Conservation (phyloP, 2,113 vertebrate species). For the Vidua chalybeata region DNA sequence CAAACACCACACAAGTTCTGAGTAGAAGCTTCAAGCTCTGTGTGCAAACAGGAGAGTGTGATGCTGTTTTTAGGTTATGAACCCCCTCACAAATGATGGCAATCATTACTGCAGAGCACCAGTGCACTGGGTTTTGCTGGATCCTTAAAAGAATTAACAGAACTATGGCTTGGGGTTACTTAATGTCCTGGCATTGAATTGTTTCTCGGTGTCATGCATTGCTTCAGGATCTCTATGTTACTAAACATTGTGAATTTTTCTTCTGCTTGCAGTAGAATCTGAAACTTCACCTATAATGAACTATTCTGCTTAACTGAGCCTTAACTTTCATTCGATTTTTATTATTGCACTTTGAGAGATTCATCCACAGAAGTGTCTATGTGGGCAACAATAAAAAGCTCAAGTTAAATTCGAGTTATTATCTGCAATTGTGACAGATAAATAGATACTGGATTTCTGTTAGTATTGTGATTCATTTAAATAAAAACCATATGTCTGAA, state of each 20-base stretch:
- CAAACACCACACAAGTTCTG: not conserved
- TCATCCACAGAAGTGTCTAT: not conserved
- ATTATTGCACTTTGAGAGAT: not conserved
- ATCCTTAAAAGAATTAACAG: not conserved
- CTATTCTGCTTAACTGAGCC: not conserved
- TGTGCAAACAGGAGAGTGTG: fast-evolving
- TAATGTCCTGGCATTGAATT: not conserved
- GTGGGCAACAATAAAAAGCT: slow-evolving; percentile 3
- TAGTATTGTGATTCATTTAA: slow-evolving; percentile 43
- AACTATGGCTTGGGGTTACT: not conserved
- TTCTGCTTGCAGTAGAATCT: not conserved
- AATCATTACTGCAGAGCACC: not conserved
- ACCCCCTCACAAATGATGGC: fast-evolving
- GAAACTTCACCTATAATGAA: not conserved
- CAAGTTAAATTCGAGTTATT: slow-evolving; percentile 27
- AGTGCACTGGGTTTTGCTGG: not conserved
- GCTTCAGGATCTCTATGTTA: not conserved
- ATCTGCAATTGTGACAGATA: slow-evolving; percentile 12
- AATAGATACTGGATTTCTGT: slow-evolving; percentile 42
- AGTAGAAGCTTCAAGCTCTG: not conserved
- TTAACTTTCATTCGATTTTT: not conserved
- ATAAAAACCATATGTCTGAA: slow-evolving; percentile 59
- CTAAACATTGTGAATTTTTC: not conserved
- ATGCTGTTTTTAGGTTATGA: not conserved
- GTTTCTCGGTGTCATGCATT: not conserved